Evolutionary conservation across 2,797 vertebrate genomes (phyloP).

Genomic region (Chiloscyllium punctatum): DNA sequence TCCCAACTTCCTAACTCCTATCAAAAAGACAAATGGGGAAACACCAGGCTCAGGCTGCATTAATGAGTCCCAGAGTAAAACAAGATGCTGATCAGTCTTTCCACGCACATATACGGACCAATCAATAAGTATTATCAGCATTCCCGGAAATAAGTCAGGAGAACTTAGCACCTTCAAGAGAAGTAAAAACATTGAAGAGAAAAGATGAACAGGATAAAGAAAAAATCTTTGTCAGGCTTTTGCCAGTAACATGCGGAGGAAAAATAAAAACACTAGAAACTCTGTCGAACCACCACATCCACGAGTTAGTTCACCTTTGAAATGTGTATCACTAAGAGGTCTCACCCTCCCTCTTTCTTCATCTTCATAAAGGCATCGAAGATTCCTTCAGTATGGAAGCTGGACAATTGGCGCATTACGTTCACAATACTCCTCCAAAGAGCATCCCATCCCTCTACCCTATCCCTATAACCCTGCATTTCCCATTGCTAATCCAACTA

Average conservation of each 20-base stretch:
- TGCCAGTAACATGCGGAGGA: not conserved
- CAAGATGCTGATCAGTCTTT: not conserved
- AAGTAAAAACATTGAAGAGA: not conserved
- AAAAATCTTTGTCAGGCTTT: not conserved
- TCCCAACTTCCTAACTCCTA: not conserved
- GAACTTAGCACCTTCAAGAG: too few relatives aligned
- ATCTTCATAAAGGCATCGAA: not conserved
- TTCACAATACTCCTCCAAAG: too few relatives aligned
- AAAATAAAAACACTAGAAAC: not conserved
- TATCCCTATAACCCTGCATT: too few relatives aligned
- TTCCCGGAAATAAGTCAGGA: not conserved
- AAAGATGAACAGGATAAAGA: not conserved
- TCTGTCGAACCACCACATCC: not conserved
- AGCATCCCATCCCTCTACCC: too few relatives aligned
- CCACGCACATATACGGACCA: not conserved
- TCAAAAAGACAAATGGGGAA: not conserved
- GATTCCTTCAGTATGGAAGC: too few relatives aligned
- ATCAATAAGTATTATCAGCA: not conserved
- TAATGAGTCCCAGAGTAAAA: not conserved
- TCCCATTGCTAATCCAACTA: too few relatives aligned
- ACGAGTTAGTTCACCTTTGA: not conserved
- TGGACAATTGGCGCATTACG: too few relatives aligned
- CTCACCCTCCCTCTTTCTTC: not conserved
- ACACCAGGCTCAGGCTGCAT: not conserved
- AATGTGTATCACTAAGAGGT: not conserved